A percentile compares a stretch with the other conserved stretches of the same genome.
Conservation (phyloP, 2,888 invertebrate species). For the Oligia latruncula region DNA sequence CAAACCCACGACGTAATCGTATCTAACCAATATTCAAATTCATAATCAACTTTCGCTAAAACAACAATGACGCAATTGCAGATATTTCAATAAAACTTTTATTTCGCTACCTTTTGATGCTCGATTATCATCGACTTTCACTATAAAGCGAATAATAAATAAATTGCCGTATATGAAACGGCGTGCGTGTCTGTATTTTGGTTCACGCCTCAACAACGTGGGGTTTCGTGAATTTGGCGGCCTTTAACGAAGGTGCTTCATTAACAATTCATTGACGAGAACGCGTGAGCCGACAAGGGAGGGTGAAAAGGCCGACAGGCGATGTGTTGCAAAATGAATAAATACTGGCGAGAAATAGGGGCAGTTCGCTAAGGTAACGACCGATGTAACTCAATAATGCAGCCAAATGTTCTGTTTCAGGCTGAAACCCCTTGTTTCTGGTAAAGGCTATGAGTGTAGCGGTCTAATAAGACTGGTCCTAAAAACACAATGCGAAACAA, state of each 20-base stretch:
- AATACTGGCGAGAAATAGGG: slow-evolving; percentile 89
- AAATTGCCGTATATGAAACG: slow-evolving; percentile 69
- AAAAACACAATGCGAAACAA: slow-evolving; percentile 80
- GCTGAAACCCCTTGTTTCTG: slow-evolving; percentile 60
- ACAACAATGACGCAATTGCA: slow-evolving; percentile 68
- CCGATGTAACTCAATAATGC: slow-evolving; percentile 85
- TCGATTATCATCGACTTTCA: slow-evolving; percentile 68
- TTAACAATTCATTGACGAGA: slow-evolving; percentile 87
- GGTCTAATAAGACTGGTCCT: slow-evolving; percentile 72
- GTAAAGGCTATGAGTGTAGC: slow-evolving; percentile 40
- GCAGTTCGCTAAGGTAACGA: slow-evolving; percentile 87
- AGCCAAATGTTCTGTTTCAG: slow-evolving; percentile 70
- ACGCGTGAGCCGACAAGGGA: slow-evolving; percentile 81
- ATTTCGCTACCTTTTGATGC: slow-evolving; percentile 64
- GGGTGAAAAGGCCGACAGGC: slow-evolving; percentile 87
- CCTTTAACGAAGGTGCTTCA: slow-evolving; percentile 86
- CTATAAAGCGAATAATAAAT: slow-evolving; percentile 69
- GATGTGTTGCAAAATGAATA: slow-evolving; percentile 90
- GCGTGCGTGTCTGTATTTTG: slow-evolving; percentile 84
- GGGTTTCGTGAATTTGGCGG: slow-evolving; percentile 85
- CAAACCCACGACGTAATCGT: slow-evolving; percentile 60
- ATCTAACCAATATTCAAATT: slow-evolving; percentile 52
- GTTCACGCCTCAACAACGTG: slow-evolving; percentile 81
- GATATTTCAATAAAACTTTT: slow-evolving; percentile 62
- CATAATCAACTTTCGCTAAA: slow-evolving; percentile 66